Evolutionary conservation across 2,888 invertebrate species (phyloP), one percentile per base, ranked within the genome.

Genomic region (Plagodis dolabraria): DNA sequence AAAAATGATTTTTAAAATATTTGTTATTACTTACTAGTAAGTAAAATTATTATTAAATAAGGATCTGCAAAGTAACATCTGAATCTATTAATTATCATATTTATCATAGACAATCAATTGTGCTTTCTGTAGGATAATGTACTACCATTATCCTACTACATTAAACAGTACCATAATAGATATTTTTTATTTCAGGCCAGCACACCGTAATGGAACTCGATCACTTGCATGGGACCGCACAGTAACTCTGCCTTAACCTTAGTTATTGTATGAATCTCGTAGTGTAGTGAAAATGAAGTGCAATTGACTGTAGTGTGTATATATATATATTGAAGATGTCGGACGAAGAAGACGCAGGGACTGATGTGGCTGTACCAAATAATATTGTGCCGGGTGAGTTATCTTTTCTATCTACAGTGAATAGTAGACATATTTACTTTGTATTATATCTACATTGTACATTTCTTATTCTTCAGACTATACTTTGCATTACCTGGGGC

Each of bases 261-360:
- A 66, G 63, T 72, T 80, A 63, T 64, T 65, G 74, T 83, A 72
- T 76, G 76, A 81, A 80, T 80, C 76, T 81, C 76, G 34, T 77
- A 82, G 81, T 78, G 77, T 68, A 68, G 65, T 76, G 79, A 78
- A 74, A 79, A 83, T 75, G 76, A 71, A 74, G 76, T 81, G 76
- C 10, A 44, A 75, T 67, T 54, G 51, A 47, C 66, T 55, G 59
- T 63, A 57, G 53, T 50, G 54, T 59, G 61, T 56, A 53, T 60
- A 33, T 56, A 53, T 60, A 33, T 46, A 7, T n/a, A 38, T 45
- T 9, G 0, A 85, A 72, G 61, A 93, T 93, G 93, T 92, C 93
- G 46, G 93, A 93, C 50, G 93, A 93, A 53, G 93, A 93, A 64
- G 93, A 93, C 50, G 86, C 88, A 0, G 90, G 92, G 22, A 86